Evolutionary conservation across 2,888 invertebrate species (phyloP).

Genomic region (Nemoura dubitans): DNA sequence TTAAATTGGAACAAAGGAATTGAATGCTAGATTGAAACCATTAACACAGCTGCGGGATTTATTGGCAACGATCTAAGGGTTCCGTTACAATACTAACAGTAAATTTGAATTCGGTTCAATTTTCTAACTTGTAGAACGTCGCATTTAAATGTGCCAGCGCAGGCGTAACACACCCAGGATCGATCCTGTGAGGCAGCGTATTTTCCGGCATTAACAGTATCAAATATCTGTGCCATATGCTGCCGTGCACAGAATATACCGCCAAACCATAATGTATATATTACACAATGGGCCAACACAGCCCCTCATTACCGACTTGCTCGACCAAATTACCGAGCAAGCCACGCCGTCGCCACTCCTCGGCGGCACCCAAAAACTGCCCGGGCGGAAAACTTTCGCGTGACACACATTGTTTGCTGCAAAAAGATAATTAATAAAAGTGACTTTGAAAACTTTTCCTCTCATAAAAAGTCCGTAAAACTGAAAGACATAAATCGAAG

Average conservation of each 20-base stretch:
- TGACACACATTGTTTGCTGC: neutral
- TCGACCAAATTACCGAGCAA: neutral
- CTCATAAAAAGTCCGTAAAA: neutral
- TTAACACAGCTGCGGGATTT: neutral
- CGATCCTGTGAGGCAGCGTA: neutral
- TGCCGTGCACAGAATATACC: neutral
- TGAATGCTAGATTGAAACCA: neutral
- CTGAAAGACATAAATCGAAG: neutral
- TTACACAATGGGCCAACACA: neutral
- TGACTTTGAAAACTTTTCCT: neutral
- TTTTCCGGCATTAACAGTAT: neutral
- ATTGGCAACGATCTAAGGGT: neutral
- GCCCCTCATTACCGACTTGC: neutral
- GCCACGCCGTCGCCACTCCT: neutral
- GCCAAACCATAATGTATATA: slow-evolving; percentile 8
- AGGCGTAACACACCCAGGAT: neutral
- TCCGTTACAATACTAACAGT: neutral
- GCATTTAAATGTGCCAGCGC: neutral
- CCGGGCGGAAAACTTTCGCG: neutral
- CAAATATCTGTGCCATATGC: neutral
- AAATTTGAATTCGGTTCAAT: slow-evolving; percentile 4
- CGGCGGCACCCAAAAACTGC: neutral
- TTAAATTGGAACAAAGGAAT: neutral
- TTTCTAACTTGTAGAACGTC: neutral
- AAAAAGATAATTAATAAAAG: slow-evolving; percentile 4